These are phyloP conservation scores for Pangasius sanitwongsei DNA, from an alignment of 2,797 vertebrate species.

Conservation along the genomic window DNA sequence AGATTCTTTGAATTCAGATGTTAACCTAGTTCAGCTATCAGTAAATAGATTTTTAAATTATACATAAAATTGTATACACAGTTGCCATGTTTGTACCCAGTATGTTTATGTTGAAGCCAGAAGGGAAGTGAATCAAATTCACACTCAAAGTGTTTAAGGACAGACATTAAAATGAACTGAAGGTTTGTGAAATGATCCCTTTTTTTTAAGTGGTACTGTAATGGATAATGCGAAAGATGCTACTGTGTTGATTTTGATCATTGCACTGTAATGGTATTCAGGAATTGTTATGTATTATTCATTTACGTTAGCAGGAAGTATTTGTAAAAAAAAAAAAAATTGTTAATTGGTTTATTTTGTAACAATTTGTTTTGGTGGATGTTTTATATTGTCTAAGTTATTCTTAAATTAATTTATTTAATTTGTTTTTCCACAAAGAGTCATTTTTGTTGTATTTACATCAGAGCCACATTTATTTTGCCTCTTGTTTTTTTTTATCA, in stretches of 20 bases:
- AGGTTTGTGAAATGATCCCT: neutral
- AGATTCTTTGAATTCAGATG: neutral
- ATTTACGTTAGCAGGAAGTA: neutral
- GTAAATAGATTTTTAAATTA: neutral
- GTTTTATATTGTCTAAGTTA: neutral
- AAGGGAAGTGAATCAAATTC: neutral
- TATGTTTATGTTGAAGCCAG: neutral
- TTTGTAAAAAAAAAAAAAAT: neutral
- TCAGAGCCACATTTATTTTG: neutral
- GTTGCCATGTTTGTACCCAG: neutral
- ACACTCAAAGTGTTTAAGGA: neutral
- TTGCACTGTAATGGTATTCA: neutral
- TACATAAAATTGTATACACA: neutral
- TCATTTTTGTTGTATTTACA: neutral
- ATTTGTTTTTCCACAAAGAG: neutral
- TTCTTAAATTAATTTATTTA: neutral
- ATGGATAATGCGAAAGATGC: neutral
- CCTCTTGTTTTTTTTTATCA: neutral
- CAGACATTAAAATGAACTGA: neutral
- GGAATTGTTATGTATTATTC: neutral
- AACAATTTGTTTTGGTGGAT: neutral
- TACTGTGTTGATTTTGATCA: neutral
- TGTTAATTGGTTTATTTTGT: neutral
- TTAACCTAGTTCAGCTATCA: constrained; percentile 7
- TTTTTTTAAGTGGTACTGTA: neutral